These are phyloP conservation scores for Scaptodrosophila lebanonensis DNA, from an alignment of 1,140 invertebrate species.

Conservation along the genomic window DNA sequence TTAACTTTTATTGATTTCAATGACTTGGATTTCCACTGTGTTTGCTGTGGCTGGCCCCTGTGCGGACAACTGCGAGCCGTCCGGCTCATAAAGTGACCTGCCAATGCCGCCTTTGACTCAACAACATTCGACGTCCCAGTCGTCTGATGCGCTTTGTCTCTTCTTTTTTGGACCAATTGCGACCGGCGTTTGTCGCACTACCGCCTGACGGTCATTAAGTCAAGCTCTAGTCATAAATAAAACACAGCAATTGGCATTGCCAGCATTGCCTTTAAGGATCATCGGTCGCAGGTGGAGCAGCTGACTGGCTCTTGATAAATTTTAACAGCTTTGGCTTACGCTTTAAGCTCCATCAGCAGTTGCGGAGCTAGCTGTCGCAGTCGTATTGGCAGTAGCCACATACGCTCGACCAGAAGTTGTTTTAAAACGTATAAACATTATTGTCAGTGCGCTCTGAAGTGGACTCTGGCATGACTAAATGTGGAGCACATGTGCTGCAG, in stretches of 20 bases:
- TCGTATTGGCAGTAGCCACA: too few species aligned
- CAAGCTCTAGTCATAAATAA: slow-evolving; percentile 67
- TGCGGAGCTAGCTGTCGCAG: too few species aligned
- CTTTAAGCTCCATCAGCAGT: too few species aligned
- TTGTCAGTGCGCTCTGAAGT: slow-evolving; percentile 17
- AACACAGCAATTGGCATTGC: slow-evolving; percentile 22
- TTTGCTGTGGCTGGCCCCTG: slow-evolving; percentile 44
- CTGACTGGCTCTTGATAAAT: too few species aligned
- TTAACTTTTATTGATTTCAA: slow-evolving; percentile 76
- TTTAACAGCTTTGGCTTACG: too few species aligned
- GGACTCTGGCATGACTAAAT: too few species aligned
- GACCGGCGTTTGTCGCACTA: slow-evolving; percentile 1
- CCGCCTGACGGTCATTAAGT: slow-evolving; percentile 58
- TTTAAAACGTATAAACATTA: slow-evolving; percentile 39
- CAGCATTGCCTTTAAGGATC: too few species aligned
- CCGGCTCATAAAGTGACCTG: slow-evolving; percentile 67
- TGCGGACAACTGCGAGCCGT: slow-evolving; percentile 7
- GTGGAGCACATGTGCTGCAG: too few species aligned
- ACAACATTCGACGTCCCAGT: slow-evolving; percentile 21
- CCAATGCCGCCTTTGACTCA: slow-evolving; percentile 71
- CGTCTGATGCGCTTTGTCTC: slow-evolving; percentile 57
- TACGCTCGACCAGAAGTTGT: slow-evolving; percentile 20
- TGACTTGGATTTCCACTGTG: slow-evolving; percentile 68
- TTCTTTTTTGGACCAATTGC: not conserved
- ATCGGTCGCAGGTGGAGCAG: too few species aligned